Evolutionary conservation across 2,888 invertebrate genomes (phyloP).

Genomic region (Platycheirus rosarum): DNA sequence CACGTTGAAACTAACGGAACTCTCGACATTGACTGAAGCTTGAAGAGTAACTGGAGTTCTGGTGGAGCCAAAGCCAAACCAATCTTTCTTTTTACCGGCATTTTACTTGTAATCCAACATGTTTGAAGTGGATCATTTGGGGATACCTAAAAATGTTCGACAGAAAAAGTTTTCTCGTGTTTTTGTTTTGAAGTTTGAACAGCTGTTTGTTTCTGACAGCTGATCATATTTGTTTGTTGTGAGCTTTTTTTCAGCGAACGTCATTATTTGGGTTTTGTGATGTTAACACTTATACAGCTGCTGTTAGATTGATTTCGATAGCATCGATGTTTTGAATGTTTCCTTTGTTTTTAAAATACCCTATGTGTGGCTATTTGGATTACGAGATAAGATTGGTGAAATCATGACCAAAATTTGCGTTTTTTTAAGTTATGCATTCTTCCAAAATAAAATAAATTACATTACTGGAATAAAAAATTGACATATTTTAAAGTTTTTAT

Average conservation of each 20-base stretch:
- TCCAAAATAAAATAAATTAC: too few species aligned
- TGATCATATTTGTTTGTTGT: slow-evolving; percentile 46
- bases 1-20: slow-evolving; percentile 56
- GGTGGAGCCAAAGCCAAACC: slow-evolving; percentile 20
- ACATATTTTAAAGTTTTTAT: too few species aligned
- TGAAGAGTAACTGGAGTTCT: slow-evolving; percentile 20
- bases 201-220: slow-evolving; percentile 34
- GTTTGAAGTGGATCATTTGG: slow-evolving; percentile 37
- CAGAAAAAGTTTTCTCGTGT: slow-evolving; percentile 44
- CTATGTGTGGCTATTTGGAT: too few species aligned
- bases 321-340: too few species aligned
- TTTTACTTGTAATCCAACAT: slow-evolving; percentile 37
- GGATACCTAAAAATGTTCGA: background rate
- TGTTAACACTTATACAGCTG: too few species aligned
- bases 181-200: slow-evolving; percentile 44
- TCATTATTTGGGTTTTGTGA: background rate
- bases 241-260: slow-evolving; percentile 32
- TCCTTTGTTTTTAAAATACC: too few species aligned
- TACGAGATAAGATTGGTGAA: too few species aligned
- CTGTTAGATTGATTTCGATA: too few species aligned
- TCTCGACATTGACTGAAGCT: slow-evolving; percentile 72
- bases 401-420: too few species aligned
- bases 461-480: too few species aligned
- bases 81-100: background rate
- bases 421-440: too few species aligned